Conservation (phyloP, 2,113 vertebrate genomes). For the western clawed frog (Xenopus tropicalis) region UCB_Xtro_10.0 CM004443.2:34138001-34138500, state of each 20-base stretch:
- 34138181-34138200: not conserved
- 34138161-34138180: conserved; percentile 35
- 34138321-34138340: no score
- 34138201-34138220: conserved; percentile 12
- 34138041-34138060: conserved; percentile 9
- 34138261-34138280: not conserved
- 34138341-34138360: no score
- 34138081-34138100: not conserved
- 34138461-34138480: no score
- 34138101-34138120: conserved; percentile 15
- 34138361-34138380: no score
- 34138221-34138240: conserved; percentile 21
- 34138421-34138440: no score
- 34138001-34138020: conserved; percentile 26
- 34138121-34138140: conserved; percentile 17
- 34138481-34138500: no score
- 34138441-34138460: no score
- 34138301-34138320: no score
- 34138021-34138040: not conserved
- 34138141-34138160: conserved; percentile 35
- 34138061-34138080: conserved; percentile 8
- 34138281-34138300: no score
- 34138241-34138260: conserved; percentile 13
- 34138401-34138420: no score
- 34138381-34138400: no score